Conservation (phyloP, 1,140 invertebrate genomes). For the Stenopsyche tienmushanensis region DNA sequence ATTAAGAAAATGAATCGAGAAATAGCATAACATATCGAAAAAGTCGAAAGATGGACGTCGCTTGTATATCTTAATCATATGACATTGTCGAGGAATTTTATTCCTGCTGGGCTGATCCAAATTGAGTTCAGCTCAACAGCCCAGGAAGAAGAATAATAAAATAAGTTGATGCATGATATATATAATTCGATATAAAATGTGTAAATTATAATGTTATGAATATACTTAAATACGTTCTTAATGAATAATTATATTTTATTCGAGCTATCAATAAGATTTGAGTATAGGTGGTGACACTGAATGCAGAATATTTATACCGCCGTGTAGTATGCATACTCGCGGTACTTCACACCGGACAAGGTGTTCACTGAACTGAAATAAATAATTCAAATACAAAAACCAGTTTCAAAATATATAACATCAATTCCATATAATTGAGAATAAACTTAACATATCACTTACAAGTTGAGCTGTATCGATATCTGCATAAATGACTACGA, state of each 20-base stretch:
- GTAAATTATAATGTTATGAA: neutral
- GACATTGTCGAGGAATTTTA: no score
- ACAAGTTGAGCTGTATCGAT: slow-evolving; percentile 76
- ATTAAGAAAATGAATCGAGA: no score
- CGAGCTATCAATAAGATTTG: slow-evolving; percentile 39
- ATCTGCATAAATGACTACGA: slow-evolving; percentile 77
- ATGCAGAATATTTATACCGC: slow-evolving; percentile 67
- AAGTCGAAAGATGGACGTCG: no score
- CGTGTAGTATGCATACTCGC: slow-evolving; percentile 71
- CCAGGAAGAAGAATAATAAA: no score
- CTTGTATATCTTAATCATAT: no score
- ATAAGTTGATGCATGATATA: neutral
- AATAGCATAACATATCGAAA: no score
- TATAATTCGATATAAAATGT: neutral
- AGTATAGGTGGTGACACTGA: slow-evolving; percentile 64
- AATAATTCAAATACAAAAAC: slow-evolving; percentile 32
- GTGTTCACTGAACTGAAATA: slow-evolving; percentile 69
- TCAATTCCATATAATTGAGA: slow-evolving; percentile 24
- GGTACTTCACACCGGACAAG: slow-evolving; percentile 65
- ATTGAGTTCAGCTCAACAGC: no score
- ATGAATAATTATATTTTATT: neutral
- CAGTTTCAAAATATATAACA: slow-evolving; percentile 6
- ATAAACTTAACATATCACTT: slow-evolving; percentile 43
- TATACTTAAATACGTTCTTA: neutral
- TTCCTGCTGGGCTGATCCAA: neutral